phyloP scores from a whole-genome alignment of 2,113 vertebrate genomes.

The Alaudala cheleensis region DNA sequence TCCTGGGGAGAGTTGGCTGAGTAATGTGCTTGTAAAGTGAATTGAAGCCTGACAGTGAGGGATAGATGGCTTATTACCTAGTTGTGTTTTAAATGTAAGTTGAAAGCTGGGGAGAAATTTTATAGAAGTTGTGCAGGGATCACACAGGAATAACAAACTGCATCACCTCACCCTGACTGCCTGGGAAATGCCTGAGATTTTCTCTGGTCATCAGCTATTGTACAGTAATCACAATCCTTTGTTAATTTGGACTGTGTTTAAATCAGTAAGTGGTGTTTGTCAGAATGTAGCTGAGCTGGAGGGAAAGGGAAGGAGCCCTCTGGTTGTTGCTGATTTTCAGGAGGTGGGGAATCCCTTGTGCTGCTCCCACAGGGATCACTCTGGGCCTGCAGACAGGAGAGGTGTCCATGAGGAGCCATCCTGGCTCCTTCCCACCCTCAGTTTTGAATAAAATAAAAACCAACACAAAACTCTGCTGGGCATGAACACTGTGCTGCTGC shows the following conservation, averaged over 20 bases:
- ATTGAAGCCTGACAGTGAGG: background rate
- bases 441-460: background rate
- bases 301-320: background rate
- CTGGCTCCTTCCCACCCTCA: background rate
- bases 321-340: background rate
- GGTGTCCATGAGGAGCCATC: accelerated
- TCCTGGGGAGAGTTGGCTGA: background rate
- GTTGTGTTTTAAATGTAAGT: background rate
- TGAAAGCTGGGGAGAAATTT: background rate
- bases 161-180: accelerated
- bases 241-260: background rate
- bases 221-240: background rate
- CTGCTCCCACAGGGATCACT: background rate
- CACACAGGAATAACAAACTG: background rate
- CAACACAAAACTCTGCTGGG: background rate
- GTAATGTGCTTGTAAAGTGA: background rate
- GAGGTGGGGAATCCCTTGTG: background rate
- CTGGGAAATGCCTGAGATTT: background rate
- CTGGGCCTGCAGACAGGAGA: background rate
- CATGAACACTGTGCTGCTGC: accelerated
- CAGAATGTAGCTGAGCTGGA: background rate
- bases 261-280: background rate
- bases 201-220: background rate
- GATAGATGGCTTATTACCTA: background rate
- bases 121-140: background rate